phyloP scores from a whole-genome alignment of 1,140 invertebrate species.

The Sinella curviseta region DNA sequence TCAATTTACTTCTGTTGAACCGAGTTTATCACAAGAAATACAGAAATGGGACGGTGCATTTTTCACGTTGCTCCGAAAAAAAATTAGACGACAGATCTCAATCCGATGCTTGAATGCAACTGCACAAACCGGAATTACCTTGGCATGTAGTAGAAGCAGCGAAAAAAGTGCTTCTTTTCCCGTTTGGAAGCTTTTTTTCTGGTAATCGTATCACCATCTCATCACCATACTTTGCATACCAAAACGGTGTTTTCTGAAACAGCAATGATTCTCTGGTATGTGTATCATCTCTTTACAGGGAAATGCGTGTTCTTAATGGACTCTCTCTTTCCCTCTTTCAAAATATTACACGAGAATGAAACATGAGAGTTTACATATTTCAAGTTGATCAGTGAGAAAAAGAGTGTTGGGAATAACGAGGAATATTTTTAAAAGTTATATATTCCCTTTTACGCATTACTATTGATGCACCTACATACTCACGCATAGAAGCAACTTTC shows the following conservation, averaged over 20 bases:
- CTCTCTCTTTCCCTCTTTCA: too few relatives aligned
- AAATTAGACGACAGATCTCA: too few relatives aligned
- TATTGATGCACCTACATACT: too few relatives aligned
- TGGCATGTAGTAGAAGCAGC: too few relatives aligned
- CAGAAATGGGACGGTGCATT: background rate
- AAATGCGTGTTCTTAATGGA: background rate
- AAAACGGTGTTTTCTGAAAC: background rate
- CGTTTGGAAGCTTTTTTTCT: background rate
- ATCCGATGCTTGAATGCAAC: constrained; percentile 1
- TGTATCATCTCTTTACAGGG: background rate
- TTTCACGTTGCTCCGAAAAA: background rate
- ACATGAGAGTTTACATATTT: constrained; percentile 16
- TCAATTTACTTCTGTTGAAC: background rate
- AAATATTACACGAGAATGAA: background rate
- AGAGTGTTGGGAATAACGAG: too few relatives aligned
- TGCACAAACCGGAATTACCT: background rate
- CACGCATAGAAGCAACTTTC: too few relatives aligned
- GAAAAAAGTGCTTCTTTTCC: background rate
- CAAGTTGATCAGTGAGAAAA: too few relatives aligned
- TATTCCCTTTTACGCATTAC: too few relatives aligned
- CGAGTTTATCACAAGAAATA: too few relatives aligned
- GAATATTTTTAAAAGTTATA: too few relatives aligned
- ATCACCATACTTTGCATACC: constrained; percentile 1
- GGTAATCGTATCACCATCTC: too few relatives aligned
- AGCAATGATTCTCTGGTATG: background rate